Evolutionary conservation across 2,797 vertebrate species (phyloP).

Genomic region (Crotalus adamanteus): DNA sequence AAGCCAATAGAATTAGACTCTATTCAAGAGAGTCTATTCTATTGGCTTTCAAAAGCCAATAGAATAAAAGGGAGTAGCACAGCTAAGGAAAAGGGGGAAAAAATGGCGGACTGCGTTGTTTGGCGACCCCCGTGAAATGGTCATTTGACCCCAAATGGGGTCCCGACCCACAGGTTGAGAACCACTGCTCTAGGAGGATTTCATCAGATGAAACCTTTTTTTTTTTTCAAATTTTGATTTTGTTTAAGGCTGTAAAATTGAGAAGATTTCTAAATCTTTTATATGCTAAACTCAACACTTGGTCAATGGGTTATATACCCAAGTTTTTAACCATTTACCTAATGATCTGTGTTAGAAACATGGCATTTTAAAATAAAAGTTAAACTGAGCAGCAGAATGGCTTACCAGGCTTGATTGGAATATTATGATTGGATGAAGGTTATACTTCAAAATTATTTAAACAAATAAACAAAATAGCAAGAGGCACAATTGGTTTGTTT

Average conservation of each 20-base stretch:
- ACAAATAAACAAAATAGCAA: not conserved
- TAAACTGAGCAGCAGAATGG: not conserved
- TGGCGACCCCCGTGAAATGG: too few relatives aligned
- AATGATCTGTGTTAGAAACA: not conserved
- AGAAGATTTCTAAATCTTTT: not conserved
- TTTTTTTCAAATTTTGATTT: too few relatives aligned
- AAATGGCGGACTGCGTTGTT: too few relatives aligned
- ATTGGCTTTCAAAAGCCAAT: too few relatives aligned
- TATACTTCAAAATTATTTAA: not conserved
- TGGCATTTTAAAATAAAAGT: not conserved
- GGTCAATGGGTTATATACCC: not conserved
- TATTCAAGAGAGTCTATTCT: too few relatives aligned
- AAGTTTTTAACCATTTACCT: not conserved
- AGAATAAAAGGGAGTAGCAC: too few relatives aligned
- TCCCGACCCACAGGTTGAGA: too few relatives aligned
- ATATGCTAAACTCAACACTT: not conserved
- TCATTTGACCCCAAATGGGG: too few relatives aligned
- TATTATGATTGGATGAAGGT: not conserved
- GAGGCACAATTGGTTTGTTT: not conserved
- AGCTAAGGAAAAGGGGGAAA: too few relatives aligned
- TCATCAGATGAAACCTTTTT: not conserved
- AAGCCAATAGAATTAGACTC: too few relatives aligned
- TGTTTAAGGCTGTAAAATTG: not conserved
- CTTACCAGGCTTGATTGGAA: not conserved
- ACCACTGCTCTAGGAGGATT: not conserved